These are phyloP conservation scores for Chaetops frenatus DNA, from an alignment of 2,113 vertebrate genomes.

Conservation along the genomic window DNA sequence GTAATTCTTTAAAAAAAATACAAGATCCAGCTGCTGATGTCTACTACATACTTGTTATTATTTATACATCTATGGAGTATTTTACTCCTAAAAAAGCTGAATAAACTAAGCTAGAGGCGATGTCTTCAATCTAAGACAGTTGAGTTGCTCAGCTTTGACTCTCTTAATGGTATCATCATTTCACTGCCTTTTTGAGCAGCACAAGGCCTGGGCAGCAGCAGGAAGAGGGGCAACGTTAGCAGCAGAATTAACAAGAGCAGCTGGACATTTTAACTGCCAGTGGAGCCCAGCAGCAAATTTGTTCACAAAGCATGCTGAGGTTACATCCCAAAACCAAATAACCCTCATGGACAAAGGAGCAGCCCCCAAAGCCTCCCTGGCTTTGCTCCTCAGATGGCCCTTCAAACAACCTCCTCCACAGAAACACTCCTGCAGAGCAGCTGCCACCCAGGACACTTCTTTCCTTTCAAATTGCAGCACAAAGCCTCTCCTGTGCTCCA, in stretches of 20 bases:
- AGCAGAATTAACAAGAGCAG: neutral
- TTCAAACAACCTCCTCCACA: neutral
- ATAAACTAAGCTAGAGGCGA: neutral
- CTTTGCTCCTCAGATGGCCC: neutral
- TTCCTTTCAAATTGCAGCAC: neutral
- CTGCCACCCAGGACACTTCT: neutral
- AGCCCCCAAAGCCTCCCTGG: neutral
- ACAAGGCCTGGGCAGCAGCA: neutral
- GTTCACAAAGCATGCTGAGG: neutral
- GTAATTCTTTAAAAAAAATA: neutral
- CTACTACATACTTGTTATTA: neutral
- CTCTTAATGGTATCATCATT: neutral
- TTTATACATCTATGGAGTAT: neutral
- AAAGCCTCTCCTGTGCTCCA: rapidly evolving
- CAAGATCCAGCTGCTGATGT: neutral
- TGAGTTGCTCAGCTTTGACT: neutral
- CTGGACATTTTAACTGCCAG: neutral
- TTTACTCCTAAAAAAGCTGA: neutral
- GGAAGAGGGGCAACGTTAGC: neutral
- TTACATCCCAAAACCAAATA: neutral
- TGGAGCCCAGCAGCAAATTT: neutral
- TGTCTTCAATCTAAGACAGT: neutral
- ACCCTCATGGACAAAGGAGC: neutral
- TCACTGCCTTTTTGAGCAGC: neutral
- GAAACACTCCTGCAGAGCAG: neutral